A percentile compares a stretch with the other conserved stretches of the same genome.
Evolutionary conservation across 1,140 invertebrate species (phyloP).

Genomic region (Pseudachorutes palmiensis): DNA sequence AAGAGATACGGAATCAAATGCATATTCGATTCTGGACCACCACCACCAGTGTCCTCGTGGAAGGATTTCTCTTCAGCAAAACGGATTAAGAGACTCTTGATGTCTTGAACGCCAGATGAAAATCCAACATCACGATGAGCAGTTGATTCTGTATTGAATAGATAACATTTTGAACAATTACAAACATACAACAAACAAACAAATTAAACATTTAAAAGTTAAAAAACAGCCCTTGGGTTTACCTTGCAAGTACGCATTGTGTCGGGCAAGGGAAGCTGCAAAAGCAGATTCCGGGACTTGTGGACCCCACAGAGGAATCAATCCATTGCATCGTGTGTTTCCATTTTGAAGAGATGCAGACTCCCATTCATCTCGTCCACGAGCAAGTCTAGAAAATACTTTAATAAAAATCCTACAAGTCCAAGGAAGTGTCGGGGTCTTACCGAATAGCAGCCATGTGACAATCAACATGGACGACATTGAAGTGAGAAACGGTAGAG

Average conservation of each 20-base stretch:
- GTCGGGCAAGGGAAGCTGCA: constrained; percentile 82
- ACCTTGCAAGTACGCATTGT: constrained; percentile 68
- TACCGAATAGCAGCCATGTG: constrained; percentile 89
- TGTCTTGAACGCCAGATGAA: constrained; percentile 79
- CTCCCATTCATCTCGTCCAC: constrained; percentile 90
- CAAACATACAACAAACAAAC: too few relatives aligned
- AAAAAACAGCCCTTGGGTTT: too few relatives aligned
- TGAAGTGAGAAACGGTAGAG: constrained; percentile 94
- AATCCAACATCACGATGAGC: constrained; percentile 68
- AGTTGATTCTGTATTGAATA: constrained; percentile 23
- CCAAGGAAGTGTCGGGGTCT: constrained; percentile 14
- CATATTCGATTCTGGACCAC: constrained; percentile 93
- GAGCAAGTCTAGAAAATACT: constrained; percentile 48
- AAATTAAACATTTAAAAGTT: too few relatives aligned
- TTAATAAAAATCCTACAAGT: not conserved
- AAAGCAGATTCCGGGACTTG: constrained; percentile 91
- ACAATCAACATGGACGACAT: constrained; percentile 95
- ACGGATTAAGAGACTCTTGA: constrained; percentile 79
- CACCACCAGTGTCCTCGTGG: constrained; percentile 93
- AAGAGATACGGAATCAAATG: constrained; percentile 89
- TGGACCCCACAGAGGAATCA: constrained; percentile 92
- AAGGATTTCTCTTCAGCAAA: constrained; percentile 92
- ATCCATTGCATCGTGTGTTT: constrained; percentile 92
- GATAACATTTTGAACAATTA: constrained; percentile 10
- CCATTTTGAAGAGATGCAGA: constrained; percentile 94